phyloP scores from a whole-genome alignment of 2,888 invertebrate genomes.

The Coremacera marginata region DNA sequence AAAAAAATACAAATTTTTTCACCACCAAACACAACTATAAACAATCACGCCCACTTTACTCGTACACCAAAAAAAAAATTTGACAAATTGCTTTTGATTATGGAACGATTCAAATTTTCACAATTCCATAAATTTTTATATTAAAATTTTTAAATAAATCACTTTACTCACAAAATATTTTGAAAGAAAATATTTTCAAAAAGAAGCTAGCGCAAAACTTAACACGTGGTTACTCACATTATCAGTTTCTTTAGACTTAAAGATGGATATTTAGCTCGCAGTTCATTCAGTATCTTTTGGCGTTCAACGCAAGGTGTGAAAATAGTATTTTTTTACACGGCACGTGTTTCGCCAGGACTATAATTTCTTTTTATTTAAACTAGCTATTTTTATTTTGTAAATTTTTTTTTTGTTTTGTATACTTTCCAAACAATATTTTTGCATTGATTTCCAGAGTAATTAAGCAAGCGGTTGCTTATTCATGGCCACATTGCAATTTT shows the following conservation, averaged over 20 bases:
- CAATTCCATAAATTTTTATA: constrained; percentile 23
- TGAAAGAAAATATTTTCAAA: not conserved
- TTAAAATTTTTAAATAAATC: not conserved
- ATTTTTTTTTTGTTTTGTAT: not conserved
- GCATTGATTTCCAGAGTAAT: not conserved
- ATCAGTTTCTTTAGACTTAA: not conserved
- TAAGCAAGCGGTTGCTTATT: not conserved
- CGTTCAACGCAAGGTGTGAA: not conserved
- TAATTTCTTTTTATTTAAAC: not conserved
- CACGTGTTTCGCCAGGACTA: not conserved
- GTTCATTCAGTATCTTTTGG: not conserved
- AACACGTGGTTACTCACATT: not conserved
- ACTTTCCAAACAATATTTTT: not conserved
- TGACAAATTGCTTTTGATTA: not conserved
- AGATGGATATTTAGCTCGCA: not conserved
- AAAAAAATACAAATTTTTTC: too few species aligned
- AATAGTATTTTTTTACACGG: not conserved
- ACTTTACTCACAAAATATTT: not conserved
- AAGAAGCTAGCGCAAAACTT: too few species aligned
- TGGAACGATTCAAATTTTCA: constrained; percentile 21
- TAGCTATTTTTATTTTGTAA: not conserved
- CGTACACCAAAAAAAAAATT: too few species aligned
- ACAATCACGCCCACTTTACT: not conserved
- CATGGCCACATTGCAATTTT: not conserved
- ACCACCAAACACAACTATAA: not conserved